A percentile compares a stretch with the other conserved stretches of the same genome.
These are phyloP conservation scores for Toxonevra muliebris DNA, from an alignment of 2,888 invertebrate genomes.

Conservation along the genomic window DNA sequence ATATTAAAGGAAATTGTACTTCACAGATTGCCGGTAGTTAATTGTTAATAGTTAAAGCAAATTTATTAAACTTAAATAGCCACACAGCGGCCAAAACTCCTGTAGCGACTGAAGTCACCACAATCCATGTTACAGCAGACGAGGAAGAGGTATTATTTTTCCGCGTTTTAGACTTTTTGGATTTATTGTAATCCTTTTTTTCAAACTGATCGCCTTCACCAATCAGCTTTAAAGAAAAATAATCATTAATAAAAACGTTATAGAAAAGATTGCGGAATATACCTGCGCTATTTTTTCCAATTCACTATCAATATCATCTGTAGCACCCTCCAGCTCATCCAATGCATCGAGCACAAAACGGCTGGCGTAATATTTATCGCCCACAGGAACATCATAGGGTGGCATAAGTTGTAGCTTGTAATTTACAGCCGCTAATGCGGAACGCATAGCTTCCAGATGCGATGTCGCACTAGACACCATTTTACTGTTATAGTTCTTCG, in stretches of 20 bases:
- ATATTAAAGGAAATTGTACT: too few relatives aligned
- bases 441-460: conserved; percentile 56
- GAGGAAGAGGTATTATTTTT: too few relatives aligned
- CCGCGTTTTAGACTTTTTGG: neutral
- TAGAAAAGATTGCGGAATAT: conserved; percentile 1
- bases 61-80: conserved; percentile 13
- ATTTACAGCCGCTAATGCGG: conserved; percentile 56
- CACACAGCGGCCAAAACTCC: conserved; percentile 11
- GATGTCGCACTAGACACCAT: conserved; percentile 52
- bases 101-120: conserved; percentile 15
- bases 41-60: neutral
- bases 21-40: neutral
- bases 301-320: conserved; percentile 53
- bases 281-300: conserved; percentile 44
- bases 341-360: conserved; percentile 60
- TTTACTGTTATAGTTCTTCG: conserved; percentile 50
- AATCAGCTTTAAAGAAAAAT: conserved; percentile 1
- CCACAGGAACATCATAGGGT: conserved; percentile 59
- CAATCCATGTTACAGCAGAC: conserved; percentile 8
- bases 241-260: neutral
- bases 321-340: conserved; percentile 51
- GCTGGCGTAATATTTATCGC: conserved; percentile 62
- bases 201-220: neutral
- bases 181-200: neutral
- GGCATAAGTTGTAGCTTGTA: conserved; percentile 58